Evolutionary conservation across 2,797 vertebrate species (phyloP), one percentile per base, ranked within the genome.

Genomic region (Spheniscus humboldti): DNA sequence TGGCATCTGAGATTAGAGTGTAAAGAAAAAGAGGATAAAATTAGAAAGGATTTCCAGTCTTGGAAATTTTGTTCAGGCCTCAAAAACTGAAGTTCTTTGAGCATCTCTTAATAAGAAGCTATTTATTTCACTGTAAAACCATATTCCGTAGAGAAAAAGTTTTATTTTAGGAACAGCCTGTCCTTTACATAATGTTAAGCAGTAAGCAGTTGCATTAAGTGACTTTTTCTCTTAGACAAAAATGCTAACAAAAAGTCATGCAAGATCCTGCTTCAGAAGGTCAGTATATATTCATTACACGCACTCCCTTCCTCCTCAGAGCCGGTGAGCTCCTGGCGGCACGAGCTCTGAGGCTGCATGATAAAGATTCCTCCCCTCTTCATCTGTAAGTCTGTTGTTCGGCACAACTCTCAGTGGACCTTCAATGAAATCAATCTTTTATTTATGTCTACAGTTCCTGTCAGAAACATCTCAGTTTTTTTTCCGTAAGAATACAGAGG

Each of bases 331-430:
- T 92, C 28, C 68, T 86, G 53, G 77, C 7, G 12, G 82, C 4
- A 11, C 6, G 22, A 90, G 69, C 28, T 91, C 82, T 90, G 92
- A 86, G 69, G 52, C 66, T 94, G 55, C 48, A 19, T 79, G 68
- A 69, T 96, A 95, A 95, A 88, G 43, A 94, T 84, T 88, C 63
- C n/a, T 87, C 13, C 23, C n/a, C 13, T 81, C 71, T 88, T 97
- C 89, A 74, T 96, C 89, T 94, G 23, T 69, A 67, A 94, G 37
- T 17, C 39, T 78, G 77, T 90, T 95, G 93, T 94, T 85, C 45
- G 73, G 73, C 28, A 89, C 52, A 92, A 87, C 39, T 94, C 89
- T 93, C 83, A 43, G 37, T 1, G 27, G 93, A 76, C 39, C 31
- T 82, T 88, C 80, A 89, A 1, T 22, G 33, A 92, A 92, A 96